A percentile compares a stretch with the other conserved stretches of the same genome.
Evolutionary conservation across 2,113 vertebrate species (phyloP).

Genomic region (Gulo gulo): DNA sequence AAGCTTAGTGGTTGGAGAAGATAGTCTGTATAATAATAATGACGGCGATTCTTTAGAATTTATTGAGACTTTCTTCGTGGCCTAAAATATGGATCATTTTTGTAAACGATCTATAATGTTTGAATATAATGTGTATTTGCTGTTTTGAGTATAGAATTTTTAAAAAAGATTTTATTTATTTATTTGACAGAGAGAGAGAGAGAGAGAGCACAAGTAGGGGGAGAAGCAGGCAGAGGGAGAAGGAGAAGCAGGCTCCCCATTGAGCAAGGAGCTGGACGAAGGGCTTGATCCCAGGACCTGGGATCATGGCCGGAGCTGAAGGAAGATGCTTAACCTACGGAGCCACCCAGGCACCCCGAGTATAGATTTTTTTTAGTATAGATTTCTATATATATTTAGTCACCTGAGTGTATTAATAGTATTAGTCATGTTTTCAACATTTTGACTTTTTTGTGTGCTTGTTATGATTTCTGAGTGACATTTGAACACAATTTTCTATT

Average conservation of each 20-base stretch:
- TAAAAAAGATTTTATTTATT: no score
- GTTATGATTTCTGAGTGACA: neutral
- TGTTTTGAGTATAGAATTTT: neutral
- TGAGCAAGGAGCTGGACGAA: no score
- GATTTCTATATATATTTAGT: neutral
- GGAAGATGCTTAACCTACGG: no score
- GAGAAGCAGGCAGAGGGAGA: no score
- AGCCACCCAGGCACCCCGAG: no score
- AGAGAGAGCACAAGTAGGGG: no score
- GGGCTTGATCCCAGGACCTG: no score
- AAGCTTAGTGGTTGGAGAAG: neutral
- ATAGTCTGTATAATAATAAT: neutral
- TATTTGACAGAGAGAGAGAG: no score
- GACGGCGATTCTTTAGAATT: neutral
- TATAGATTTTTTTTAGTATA: neutral
- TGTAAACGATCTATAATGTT: neutral
- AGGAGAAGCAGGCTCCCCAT: no score
- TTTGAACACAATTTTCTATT: neutral
- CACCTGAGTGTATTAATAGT: neutral
- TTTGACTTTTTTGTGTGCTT: neutral
- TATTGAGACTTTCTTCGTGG: neutral
- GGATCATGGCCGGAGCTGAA: no score
- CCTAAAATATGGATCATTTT: neutral
- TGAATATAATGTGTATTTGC: neutral
- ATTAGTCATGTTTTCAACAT: neutral